These are phyloP conservation scores for Danio aesculapii DNA, from an alignment of 2,797 vertebrate species.

Conservation along the genomic window DNA sequence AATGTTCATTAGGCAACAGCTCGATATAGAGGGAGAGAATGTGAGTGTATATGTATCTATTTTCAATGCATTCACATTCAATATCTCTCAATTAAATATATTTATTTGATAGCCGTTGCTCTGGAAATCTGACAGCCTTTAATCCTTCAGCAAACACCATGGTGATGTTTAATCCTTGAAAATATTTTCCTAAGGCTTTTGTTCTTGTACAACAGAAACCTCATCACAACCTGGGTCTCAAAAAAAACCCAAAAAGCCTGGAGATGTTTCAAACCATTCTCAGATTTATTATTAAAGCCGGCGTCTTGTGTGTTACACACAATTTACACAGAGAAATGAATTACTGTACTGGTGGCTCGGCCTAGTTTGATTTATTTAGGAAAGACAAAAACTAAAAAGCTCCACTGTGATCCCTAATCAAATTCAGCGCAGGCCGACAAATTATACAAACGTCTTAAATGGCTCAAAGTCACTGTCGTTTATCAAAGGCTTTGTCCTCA, in stretches of 20 bases:
- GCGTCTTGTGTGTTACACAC: not conserved
- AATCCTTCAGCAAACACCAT: constrained; percentile 63
- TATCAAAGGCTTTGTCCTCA: constrained; percentile 17
- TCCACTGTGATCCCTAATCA: not conserved
- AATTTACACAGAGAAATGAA: constrained; percentile 17
- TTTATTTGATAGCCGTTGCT: constrained; percentile 35
- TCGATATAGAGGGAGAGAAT: constrained; percentile 46
- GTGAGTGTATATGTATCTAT: not conserved
- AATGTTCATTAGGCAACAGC: constrained; percentile 73
- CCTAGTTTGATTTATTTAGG: constrained; percentile 8
- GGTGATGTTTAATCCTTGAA: constrained; percentile 54
- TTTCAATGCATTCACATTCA: constrained; percentile 30
- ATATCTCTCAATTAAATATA: not conserved
- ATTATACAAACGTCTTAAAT: constrained; percentile 1
- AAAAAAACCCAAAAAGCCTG: not conserved
- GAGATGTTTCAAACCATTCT: constrained; percentile 34
- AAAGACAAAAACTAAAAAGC: constrained; percentile 22
- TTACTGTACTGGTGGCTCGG: not conserved
- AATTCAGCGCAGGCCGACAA: constrained; percentile 4
- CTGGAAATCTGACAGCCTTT: constrained; percentile 36
- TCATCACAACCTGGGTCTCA: constrained; percentile 25
- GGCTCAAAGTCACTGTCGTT: not conserved
- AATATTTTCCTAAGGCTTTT: constrained; percentile 55
- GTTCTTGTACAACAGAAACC: constrained; percentile 19
- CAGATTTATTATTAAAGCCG: constrained; percentile 25